Evolutionary conservation across 2,888 invertebrate genomes (phyloP).

Genomic region (Macrosiphum euphorbiae): DNA sequence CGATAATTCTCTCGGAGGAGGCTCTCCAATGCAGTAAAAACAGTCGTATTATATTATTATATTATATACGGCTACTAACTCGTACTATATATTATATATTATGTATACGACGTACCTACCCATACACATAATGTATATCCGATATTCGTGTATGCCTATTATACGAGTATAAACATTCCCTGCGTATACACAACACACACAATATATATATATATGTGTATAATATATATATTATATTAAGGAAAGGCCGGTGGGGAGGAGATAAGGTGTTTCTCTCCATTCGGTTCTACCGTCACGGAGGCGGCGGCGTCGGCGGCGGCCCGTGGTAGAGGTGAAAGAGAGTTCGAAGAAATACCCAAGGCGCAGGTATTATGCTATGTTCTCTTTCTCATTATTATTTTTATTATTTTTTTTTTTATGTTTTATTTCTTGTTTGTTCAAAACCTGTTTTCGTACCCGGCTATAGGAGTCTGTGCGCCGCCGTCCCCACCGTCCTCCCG

Average conservation of each 20-base stretch:
- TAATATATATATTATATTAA: neutral
- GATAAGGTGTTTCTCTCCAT: conserved; percentile 59
- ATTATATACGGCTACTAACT: conserved; percentile 41
- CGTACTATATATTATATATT: neutral
- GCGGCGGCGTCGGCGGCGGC: conserved; percentile 12
- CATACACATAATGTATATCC: conserved; percentile 14
- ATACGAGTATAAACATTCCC: conserved; percentile 19
- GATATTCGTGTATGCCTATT: conserved; percentile 26
- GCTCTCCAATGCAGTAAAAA: conserved; percentile 10
- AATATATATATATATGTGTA: no score
- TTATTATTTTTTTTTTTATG: conserved; percentile 49
- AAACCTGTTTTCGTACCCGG: conserved; percentile 59
- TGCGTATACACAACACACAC: neutral
- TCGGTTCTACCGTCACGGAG: conserved; percentile 30
- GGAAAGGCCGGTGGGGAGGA: conserved; percentile 29
- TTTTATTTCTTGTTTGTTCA: conserved; percentile 65
- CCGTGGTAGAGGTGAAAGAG: conserved; percentile 42
- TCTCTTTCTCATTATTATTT: conserved; percentile 63
- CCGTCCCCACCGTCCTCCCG: neutral
- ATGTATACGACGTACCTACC: neutral
- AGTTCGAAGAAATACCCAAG: conserved; percentile 61
- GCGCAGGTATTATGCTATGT: conserved; percentile 52
- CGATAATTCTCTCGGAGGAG: conserved; percentile 52
- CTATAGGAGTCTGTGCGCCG: conserved; percentile 50
- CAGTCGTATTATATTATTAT: conserved; percentile 34